Percentiles rank a stretch among this genome's conserved stretches.
Evolutionary conservation across 1,140 invertebrate genomes (phyloP).

Genomic region (Pachypeltis micranthus): DNA sequence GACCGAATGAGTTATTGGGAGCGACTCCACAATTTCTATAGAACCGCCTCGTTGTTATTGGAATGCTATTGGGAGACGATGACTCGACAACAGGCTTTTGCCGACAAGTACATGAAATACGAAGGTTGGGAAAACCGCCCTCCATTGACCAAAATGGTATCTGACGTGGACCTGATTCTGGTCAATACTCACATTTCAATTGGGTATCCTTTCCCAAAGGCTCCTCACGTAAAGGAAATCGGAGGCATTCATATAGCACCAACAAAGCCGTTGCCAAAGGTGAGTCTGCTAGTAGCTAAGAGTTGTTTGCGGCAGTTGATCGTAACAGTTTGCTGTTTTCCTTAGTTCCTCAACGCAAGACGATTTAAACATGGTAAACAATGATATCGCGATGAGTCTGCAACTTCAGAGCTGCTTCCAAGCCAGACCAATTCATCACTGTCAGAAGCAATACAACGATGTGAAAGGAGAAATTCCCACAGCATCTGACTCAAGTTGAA

Average conservation of each 20-base stretch:
- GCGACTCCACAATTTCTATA: conserved; percentile 17
- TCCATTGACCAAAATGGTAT: conserved; percentile 22
- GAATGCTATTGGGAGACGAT: not conserved
- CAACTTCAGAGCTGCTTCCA: not conserved
- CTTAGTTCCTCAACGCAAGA: too few species aligned
- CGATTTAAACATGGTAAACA: not conserved
- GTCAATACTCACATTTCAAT: conserved; percentile 33
- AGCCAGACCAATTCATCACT: not conserved
- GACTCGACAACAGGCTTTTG: conserved; percentile 3
- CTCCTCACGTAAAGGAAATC: conserved; percentile 31
- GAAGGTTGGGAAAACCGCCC: conserved; percentile 22
- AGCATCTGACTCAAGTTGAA: too few species aligned
- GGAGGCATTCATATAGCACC: conserved; percentile 31
- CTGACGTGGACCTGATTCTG: conserved; percentile 23
- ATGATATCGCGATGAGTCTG: not conserved
- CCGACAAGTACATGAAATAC: conserved; percentile 25
- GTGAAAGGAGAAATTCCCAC: not conserved
- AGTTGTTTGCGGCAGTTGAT: not conserved
- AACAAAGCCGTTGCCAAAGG: conserved; percentile 29
- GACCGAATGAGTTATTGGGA: conserved; percentile 23
- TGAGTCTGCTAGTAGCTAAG: conserved; percentile 20
- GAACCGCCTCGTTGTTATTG: not conserved
- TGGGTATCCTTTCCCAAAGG: conserved; percentile 25
- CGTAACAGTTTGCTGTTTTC: too few species aligned
- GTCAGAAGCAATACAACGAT: not conserved